Evolutionary conservation across 2,113 vertebrate species (phyloP), one percentile per base, ranked within the genome.

Genomic region (Cryptotis parvus): DNA sequence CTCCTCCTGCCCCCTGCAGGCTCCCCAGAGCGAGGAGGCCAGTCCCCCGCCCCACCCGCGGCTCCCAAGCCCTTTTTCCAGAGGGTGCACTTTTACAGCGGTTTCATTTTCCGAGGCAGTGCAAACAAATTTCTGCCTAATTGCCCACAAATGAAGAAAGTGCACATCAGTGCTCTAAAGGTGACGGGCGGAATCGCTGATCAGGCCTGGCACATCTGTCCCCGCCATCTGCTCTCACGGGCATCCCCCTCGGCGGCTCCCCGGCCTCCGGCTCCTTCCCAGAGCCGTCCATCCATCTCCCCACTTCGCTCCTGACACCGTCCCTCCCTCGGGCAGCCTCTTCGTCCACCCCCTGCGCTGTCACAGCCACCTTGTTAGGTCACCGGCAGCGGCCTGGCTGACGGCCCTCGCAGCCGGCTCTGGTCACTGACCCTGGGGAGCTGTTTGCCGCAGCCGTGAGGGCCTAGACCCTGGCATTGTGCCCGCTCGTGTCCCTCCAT

Each of bases 111-210:
- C 97, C 37, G 43, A 94, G 79, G 83, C 96, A 97, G 93, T 97
- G 96, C 98, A 99, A 99, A 99, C 98, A 99, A 98, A 99, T 98
- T 98, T 98, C 98, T 98, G 98, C 98, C 98, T 99, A 99, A 99
- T 99, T 99, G 98, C 98, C 98, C 97, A 97, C 98, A 98, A 98
- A 98, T 96, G 97, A 98, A 98, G 98, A 98, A 98, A 98, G 97
- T 98, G 98, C 98, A 97, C 98, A 98, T 98, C 93, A 94, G 98
- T 98, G 98, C 97, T 97, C 97, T 98, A 97, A 98, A 97, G 97
- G 97, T 97, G 98, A 98, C 96, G 96, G 98, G 98, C 98, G 96
- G 98, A 98, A 99, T 98, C 97, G 97, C 97, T 98, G 98, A 97
- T 97, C 96, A 97, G 97, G 97, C 96, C 91, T 95, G 96, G 97